These are phyloP conservation scores for Lucifuga dentata DNA, from an alignment of 2,113 vertebrate species.

Conservation along the genomic window DNA sequence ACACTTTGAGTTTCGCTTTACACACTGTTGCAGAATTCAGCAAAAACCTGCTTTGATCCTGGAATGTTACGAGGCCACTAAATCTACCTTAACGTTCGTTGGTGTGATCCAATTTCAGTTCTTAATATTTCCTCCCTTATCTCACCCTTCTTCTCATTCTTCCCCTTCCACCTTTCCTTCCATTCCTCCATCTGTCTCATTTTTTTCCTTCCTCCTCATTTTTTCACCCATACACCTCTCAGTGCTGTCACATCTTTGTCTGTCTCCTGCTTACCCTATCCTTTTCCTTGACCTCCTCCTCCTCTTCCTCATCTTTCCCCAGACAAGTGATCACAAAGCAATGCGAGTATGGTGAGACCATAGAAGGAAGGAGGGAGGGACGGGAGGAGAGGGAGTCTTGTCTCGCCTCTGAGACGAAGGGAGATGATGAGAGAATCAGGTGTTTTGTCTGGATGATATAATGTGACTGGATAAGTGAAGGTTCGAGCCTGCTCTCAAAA, in stretches of 20 bases:
- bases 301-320: slow-evolving; percentile 22
- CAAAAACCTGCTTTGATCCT: slow-evolving; percentile 45
- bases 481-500: slow-evolving; percentile 34
- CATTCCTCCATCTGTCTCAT: slow-evolving; percentile 1
- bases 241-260: slow-evolving; percentile 14
- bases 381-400: slow-evolving; percentile 52
- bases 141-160: slow-evolving; percentile 28
- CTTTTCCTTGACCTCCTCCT: slow-evolving; percentile 8
- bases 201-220: slow-evolving; percentile 18
- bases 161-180: background rate
- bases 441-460: slow-evolving; percentile 72
- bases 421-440: slow-evolving; percentile 83
- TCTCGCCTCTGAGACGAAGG: slow-evolving; percentile 48
- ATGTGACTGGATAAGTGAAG: slow-evolving; percentile 64
- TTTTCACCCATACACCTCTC: slow-evolving; percentile 24
- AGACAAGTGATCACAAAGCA: slow-evolving; percentile 58
- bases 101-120: slow-evolving; percentile 6
- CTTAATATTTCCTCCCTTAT: slow-evolving; percentile 30
- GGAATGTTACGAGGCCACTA: slow-evolving; percentile 3
- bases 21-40: slow-evolving; percentile 20
- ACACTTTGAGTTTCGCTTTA: slow-evolving; percentile 12
- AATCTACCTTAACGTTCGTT: slow-evolving; percentile 6
- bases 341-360: slow-evolving; percentile 20
- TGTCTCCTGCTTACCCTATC: slow-evolving; percentile 1
- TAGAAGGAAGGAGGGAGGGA: slow-evolving; percentile 2